These are phyloP conservation scores for Osmerus eperlanus DNA, from an alignment of 2,113 vertebrate species.

Conservation along the genomic window DNA sequence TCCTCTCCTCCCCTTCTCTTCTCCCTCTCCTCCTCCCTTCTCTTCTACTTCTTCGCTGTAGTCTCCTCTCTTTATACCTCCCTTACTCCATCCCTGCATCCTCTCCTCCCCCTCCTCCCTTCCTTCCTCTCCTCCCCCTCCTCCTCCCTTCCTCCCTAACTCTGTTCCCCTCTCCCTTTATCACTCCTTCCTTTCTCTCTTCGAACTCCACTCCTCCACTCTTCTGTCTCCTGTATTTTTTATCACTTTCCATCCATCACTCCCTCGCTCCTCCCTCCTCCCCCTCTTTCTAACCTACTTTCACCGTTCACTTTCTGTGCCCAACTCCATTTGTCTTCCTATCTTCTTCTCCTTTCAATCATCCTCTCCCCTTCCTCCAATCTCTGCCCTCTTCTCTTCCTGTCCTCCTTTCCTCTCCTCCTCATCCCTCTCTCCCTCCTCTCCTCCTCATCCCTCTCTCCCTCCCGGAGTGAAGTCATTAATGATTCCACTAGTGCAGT, in stretches of 20 bases:
- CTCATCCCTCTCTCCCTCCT: neutral
- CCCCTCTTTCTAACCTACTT: too few species aligned
- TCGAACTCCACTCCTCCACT: too few species aligned
- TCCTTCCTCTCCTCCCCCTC: neutral
- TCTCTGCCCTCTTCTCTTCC: constrained; percentile 13
- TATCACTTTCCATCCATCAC: too few species aligned
- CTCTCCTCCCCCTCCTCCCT: neutral
- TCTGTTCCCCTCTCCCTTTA: neutral
- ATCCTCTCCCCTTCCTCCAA: constrained; percentile 23
- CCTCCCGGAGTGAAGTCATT: neutral
- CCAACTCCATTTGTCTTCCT: too few species aligned
- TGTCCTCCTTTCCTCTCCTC: neutral
- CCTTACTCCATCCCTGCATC: neutral
- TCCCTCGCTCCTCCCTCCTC: too few species aligned
- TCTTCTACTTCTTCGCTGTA: neutral
- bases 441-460: neutral
- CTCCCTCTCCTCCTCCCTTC: neutral
- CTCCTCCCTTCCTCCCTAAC: neutral
- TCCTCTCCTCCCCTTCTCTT: neutral
- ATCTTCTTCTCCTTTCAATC: neutral
- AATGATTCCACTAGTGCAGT: neutral
- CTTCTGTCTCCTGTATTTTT: too few species aligned
- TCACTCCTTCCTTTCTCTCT: constrained; percentile 2
- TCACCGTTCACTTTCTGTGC: too few species aligned
- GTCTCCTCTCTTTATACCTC: neutral